A percentile compares a stretch with the other conserved stretches of the same genome.
phyloP scores from a whole-genome alignment of 2,113 vertebrate species.

The Alouatta palliata region DNA sequence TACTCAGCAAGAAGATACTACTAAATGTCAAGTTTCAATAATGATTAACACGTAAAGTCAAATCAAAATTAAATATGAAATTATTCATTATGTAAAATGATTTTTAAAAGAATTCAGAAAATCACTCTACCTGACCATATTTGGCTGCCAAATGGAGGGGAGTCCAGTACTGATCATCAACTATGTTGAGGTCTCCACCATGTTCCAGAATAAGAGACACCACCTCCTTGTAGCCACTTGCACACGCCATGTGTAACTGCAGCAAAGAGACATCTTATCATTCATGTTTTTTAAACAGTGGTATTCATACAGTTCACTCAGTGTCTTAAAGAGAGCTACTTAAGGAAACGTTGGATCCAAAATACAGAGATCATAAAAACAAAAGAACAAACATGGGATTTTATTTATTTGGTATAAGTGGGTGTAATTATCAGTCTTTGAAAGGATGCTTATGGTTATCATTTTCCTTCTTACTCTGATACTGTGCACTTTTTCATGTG shows the following conservation, averaged over 20 bases:
- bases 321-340: not conserved
- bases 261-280: not conserved
- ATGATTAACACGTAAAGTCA: not conserved
- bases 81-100: not conserved
- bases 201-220: constrained; percentile 88
- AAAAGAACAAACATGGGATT: not conserved
- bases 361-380: not conserved
- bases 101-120: not conserved
- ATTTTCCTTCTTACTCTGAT: not conserved
- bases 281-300: not conserved
- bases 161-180: constrained; percentile 91
- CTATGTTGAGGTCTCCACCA: constrained; percentile 87
- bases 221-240: constrained; percentile 93
- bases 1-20: not conserved
- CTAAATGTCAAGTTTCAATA: not conserved
- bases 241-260: constrained; percentile 94
- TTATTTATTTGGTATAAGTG: not conserved
- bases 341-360: not conserved
- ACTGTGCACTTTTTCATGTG: not conserved
- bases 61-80: not conserved
- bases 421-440: not conserved
- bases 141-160: constrained; percentile 96
- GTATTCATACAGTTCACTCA: too few species aligned
- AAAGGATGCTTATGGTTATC: not conserved
- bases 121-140: constrained; percentile 92